A percentile compares a stretch with the other conserved stretches of the same genome.
Evolutionary conservation across 2,113 vertebrate species (phyloP).

Genomic region (Accipiter virgatus): DNA sequence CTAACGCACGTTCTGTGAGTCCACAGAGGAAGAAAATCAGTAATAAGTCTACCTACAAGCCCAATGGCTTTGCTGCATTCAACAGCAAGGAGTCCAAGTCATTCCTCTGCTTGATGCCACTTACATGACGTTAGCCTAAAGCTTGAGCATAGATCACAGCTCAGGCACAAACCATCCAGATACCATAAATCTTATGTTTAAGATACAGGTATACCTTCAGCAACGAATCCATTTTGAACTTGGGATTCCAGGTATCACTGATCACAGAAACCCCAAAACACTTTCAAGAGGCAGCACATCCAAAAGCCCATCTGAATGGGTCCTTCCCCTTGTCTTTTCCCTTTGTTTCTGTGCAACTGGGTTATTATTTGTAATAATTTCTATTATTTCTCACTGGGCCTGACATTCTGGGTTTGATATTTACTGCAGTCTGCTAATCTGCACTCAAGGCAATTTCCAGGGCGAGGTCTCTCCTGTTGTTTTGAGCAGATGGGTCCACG

Average conservation of each 20-base stretch:
- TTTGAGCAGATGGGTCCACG: neutral
- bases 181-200: neutral
- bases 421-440: neutral
- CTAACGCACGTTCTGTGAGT: neutral
- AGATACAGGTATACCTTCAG: neutral
- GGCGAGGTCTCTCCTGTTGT: neutral
- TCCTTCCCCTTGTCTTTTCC: neutral
- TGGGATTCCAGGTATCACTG: neutral
- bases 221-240: neutral
- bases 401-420: neutral
- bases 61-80: neutral
- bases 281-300: neutral
- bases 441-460: neutral
- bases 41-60: neutral
- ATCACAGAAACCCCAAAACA: neutral
- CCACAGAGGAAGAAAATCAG: neutral
- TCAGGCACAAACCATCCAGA: neutral
- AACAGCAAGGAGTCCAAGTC: neutral
- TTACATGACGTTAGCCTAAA: neutral
- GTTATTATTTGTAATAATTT: neutral
- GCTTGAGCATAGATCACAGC: rapidly evolving
- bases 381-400: neutral
- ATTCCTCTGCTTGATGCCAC: neutral
- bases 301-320: neutral
- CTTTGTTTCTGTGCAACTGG: neutral